Percentiles rank a stretch among this genome's conserved stretches.
phyloP scores from a whole-genome alignment of 1,140 invertebrate species.

The Eubasilissa regina region DNA sequence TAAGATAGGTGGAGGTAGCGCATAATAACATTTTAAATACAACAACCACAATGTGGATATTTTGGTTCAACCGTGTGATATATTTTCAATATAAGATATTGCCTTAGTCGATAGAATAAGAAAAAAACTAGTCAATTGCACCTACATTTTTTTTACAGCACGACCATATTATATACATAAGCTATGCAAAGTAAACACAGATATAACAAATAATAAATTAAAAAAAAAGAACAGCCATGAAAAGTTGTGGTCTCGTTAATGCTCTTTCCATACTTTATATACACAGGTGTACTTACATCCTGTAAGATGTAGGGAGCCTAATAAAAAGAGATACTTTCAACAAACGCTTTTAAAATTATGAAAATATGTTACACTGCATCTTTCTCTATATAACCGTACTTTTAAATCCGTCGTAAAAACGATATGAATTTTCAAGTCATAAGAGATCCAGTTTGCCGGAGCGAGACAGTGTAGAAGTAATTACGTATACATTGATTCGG shows the following conservation, averaged over 20 bases:
- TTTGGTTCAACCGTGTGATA: too few species aligned
- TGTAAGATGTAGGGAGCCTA: not conserved
- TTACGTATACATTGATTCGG: constrained; percentile 6
- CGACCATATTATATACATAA: too few species aligned
- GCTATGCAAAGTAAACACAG: not conserved
- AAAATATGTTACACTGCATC: not conserved
- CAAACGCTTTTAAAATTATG: not conserved
- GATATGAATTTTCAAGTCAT: not conserved
- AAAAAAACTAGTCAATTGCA: too few species aligned
- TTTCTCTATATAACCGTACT: not conserved
- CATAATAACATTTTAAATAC: too few species aligned
- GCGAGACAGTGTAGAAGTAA: constrained; percentile 19
- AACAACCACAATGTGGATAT: too few species aligned
- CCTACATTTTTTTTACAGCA: too few species aligned
- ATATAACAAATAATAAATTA: constrained; percentile 8
- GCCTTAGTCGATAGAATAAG: too few species aligned
- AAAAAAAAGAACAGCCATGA: constrained; percentile 25
- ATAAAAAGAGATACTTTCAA: not conserved
- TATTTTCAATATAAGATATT: too few species aligned
- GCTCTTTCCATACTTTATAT: not conserved
- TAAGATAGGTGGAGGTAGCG: too few species aligned
- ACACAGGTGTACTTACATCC: not conserved
- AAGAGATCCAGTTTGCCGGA: constrained; percentile 4
- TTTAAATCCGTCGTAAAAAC: not conserved
- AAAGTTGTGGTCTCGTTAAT: constrained; percentile 27